Percentiles rank a stretch among this genome's conserved stretches.
These are phyloP conservation scores for Ceraclea dissimilis DNA, from an alignment of 2,888 invertebrate species.

Conservation along the genomic window DNA sequence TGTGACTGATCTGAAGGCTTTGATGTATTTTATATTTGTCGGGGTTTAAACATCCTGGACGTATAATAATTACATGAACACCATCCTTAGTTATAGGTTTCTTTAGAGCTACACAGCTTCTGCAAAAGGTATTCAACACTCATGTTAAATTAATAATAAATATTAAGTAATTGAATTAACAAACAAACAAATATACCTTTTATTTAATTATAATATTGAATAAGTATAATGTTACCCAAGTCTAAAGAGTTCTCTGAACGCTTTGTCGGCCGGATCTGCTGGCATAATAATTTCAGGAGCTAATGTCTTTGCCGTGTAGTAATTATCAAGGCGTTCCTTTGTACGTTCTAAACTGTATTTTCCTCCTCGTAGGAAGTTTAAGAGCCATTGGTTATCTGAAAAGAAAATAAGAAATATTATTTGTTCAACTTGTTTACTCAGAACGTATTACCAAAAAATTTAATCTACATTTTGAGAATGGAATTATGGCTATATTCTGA, in stretches of 20 bases:
- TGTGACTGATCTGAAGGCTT: neutral
- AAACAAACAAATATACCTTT: too few relatives aligned
- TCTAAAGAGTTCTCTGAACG: conserved; percentile 7
- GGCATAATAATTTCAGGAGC: conserved; percentile 7
- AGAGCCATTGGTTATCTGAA: conserved; percentile 55
- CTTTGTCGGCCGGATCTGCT: conserved; percentile 9
- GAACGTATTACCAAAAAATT: too few relatives aligned
- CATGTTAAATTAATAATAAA: too few relatives aligned
- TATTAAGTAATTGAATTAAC: too few relatives aligned
- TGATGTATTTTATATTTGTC: neutral
- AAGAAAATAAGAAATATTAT: neutral
- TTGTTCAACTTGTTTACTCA: neutral
- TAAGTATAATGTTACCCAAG: too few relatives aligned
- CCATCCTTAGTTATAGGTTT: neutral
- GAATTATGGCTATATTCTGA: too few relatives aligned
- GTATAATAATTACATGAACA: neutral
- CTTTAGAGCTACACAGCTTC: neutral
- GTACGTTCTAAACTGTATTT: conserved; percentile 57
- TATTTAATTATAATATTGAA: too few relatives aligned
- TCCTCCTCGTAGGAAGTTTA: conserved; percentile 55
- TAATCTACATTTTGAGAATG: too few relatives aligned
- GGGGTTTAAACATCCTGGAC: neutral
- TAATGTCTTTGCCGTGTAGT: conserved; percentile 32
- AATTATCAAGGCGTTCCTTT: conserved; percentile 55
- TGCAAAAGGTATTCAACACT: neutral